These are phyloP conservation scores for Carpatolechia fugitivella DNA, from an alignment of 2,888 invertebrate genomes.

Conservation along the genomic window DNA sequence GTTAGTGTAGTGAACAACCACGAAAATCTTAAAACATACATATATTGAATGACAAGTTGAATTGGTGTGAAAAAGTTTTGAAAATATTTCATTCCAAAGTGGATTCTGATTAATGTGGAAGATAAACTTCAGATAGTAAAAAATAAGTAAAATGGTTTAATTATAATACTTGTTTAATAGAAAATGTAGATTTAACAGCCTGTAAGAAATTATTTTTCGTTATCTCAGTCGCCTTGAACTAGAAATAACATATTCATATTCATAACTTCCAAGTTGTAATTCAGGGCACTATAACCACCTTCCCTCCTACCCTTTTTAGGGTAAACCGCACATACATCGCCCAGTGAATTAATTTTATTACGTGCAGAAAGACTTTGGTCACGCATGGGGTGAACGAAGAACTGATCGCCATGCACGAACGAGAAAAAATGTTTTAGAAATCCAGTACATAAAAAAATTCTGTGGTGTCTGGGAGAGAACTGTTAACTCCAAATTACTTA, in stretches of 20 bases:
- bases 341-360: slow-evolving; percentile 12
- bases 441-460: too few relatives aligned
- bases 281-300: neutral
- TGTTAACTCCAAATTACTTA: too few relatives aligned
- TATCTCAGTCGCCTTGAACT: neutral
- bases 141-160: too few relatives aligned
- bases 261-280: neutral
- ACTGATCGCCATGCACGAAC: neutral
- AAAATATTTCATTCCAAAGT: too few relatives aligned
- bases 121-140: too few relatives aligned
- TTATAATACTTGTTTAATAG: neutral
- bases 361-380: slow-evolving; percentile 9
- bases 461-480: too few relatives aligned
- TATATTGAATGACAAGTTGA: too few relatives aligned
- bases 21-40: too few relatives aligned
- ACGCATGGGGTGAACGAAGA: neutral
- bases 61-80: too few relatives aligned
- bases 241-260: neutral
- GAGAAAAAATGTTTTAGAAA: neutral
- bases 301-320: neutral
- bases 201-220: neutral
- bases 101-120: too few relatives aligned
- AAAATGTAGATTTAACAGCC: neutral
- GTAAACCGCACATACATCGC: neutral
- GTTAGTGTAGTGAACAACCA: too few relatives aligned